Conservation (phyloP, 53 echinoderm and acorn worm genomes). For the Patiria pectinifera region DNA sequence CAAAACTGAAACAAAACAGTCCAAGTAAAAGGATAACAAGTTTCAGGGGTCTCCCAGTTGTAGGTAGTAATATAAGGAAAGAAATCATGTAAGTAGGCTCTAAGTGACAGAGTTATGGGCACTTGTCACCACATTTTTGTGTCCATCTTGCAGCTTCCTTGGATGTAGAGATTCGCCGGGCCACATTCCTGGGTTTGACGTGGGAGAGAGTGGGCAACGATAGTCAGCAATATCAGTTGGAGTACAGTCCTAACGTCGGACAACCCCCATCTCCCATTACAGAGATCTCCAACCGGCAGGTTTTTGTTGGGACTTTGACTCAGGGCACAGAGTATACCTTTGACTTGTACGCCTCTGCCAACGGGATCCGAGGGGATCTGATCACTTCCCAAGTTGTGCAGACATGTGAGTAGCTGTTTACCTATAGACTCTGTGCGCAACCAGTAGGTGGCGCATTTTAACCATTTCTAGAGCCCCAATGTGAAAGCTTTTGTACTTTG, state of each 20-base stretch:
- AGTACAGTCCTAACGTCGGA: slow-evolving; percentile 4
- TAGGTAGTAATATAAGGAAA: too few species aligned
- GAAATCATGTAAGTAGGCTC: neutral
- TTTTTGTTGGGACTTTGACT: neutral
- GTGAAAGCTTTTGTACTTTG: too few species aligned
- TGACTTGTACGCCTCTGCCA: neutral
- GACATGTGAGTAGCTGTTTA: slow-evolving; percentile 30
- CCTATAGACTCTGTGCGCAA: neutral
- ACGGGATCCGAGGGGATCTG: too few species aligned
- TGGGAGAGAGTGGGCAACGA: slow-evolving; percentile 1
- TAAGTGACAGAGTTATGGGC: neutral
- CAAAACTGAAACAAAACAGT: too few species aligned
- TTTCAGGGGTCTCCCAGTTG: too few species aligned
- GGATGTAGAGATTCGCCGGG: neutral
- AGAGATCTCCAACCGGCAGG: neutral
- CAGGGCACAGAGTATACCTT: slow-evolving; percentile 35
- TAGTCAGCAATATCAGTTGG: neutral
- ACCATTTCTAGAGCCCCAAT: too few species aligned
- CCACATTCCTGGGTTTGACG: neutral
- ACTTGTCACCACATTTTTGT: neutral
- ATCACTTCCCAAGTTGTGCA: slow-evolving; percentile 22
- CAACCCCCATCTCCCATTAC: neutral
- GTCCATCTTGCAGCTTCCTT: slow-evolving; percentile 2
- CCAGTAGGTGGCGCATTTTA: too few species aligned
- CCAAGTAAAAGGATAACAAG: too few species aligned